phyloP scores from a whole-genome alignment of 1,140 invertebrate genomes.

The Rhagoletis zephyria region DNA sequence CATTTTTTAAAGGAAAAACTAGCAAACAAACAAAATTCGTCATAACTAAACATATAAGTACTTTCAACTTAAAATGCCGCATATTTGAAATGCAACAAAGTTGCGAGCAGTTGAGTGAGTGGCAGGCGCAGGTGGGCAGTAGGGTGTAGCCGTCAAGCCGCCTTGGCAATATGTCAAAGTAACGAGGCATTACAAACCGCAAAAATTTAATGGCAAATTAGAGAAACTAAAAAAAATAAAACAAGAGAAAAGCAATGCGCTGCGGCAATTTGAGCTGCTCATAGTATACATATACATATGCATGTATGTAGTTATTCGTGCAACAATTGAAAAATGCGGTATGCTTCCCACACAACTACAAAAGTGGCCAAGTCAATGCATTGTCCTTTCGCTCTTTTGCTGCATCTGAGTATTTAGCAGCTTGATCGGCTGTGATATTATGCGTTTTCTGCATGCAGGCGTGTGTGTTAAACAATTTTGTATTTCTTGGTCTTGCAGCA shows the following conservation, averaged over 20 bases:
- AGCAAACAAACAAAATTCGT: neutral
- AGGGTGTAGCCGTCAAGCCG: neutral
- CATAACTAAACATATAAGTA: neutral
- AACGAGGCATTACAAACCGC: neutral
- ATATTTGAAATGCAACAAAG: neutral
- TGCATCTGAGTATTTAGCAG: neutral
- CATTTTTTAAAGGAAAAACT: neutral
- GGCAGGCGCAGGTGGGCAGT: neutral
- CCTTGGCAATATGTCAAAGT: neutral
- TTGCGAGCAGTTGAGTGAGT: neutral
- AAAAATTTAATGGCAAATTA: neutral
- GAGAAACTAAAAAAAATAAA: neutral
- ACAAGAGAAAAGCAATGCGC: neutral
- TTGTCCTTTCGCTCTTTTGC: constrained; percentile 26
- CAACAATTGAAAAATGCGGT: too few species aligned
- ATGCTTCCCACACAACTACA: neutral
- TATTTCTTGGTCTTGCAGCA: too few species aligned
- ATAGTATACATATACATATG: too few species aligned
- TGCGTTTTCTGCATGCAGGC: neutral
- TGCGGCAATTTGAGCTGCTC: too few species aligned
- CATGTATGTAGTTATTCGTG: too few species aligned
- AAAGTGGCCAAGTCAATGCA: neutral
- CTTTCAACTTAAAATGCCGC: neutral
- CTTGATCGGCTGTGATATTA: neutral
- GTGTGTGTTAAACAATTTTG: neutral